These are phyloP conservation scores for Pitangus sulphuratus DNA, from an alignment of 2,797 vertebrate genomes.

Conservation along the genomic window DNA sequence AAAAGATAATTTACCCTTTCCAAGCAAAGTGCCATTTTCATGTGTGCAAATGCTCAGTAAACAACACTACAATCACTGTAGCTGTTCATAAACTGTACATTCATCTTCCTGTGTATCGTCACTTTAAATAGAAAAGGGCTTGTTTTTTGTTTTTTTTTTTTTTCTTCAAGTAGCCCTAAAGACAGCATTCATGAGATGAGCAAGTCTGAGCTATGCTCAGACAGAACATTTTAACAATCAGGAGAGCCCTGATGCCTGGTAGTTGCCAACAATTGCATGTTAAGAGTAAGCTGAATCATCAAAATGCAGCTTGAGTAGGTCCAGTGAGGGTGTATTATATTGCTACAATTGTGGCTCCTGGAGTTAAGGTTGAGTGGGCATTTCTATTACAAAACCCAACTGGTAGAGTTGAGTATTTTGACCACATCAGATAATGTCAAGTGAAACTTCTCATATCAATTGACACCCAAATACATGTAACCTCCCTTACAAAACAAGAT, in stretches of 20 bases:
- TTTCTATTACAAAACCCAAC: slow-evolving; percentile 34
- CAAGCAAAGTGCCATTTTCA: not conserved
- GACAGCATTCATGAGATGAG: not conserved
- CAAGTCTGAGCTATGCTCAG: not conserved
- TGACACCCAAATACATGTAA: not conserved
- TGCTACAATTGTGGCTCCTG: not conserved
- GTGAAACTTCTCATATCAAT: slow-evolving; percentile 42
- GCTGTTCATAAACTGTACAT: slow-evolving; percentile 14
- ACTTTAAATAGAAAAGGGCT: slow-evolving; percentile 15
- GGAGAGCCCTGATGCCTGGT: slow-evolving; percentile 23
- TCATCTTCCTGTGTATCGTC: not conserved
- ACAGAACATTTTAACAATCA: slow-evolving; percentile 32
- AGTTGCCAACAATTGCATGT: not conserved
- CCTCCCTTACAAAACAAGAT: not conserved
- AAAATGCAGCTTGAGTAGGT: slow-evolving; percentile 32
- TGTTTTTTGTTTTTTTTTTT: not conserved
- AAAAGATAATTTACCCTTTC: not conserved
- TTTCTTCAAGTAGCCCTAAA: slow-evolving; percentile 37
- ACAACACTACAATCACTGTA: not conserved
- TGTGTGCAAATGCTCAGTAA: slow-evolving; percentile 18
- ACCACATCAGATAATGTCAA: slow-evolving; percentile 35
- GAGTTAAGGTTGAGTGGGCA: slow-evolving; percentile 43
- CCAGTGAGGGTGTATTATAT: slow-evolving; percentile 3
- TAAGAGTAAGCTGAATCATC: slow-evolving; percentile 41
- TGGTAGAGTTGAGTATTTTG: slow-evolving; percentile 31